A percentile compares a stretch with the other conserved stretches of the same genome.
Evolutionary conservation across 1,140 invertebrate species (phyloP).

Genomic region (Zaprionus camerounensis): DNA sequence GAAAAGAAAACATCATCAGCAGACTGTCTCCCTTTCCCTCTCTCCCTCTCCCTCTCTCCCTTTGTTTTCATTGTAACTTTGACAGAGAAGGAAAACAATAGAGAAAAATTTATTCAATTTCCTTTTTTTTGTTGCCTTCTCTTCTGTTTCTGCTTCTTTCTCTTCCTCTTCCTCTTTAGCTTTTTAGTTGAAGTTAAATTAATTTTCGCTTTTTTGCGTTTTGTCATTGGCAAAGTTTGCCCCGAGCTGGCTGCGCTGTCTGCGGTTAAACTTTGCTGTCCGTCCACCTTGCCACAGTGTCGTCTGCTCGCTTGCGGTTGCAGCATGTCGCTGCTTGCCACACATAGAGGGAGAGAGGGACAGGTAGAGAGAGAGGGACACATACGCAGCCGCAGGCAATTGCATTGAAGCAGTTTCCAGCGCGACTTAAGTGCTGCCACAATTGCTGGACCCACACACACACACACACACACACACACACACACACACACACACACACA

Average conservation of each 20-base stretch:
- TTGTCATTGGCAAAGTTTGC: conserved; percentile 16
- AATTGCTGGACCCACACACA: conserved; percentile 37
- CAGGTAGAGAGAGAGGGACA: not conserved
- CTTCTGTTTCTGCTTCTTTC: not conserved
- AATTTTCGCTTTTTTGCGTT: conserved; percentile 12
- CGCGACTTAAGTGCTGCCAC: conserved; percentile 53
- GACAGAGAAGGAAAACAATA: not conserved
- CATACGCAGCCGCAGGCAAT: conserved; percentile 44
- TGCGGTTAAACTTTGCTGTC: conserved; percentile 5
- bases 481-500: not conserved
- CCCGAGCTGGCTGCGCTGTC: not conserved
- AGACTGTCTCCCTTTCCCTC: not conserved
- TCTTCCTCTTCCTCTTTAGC: not conserved
- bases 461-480: not conserved
- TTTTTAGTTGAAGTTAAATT: conserved; percentile 17
- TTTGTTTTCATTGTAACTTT: conserved; percentile 11
- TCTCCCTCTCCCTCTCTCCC: not conserved
- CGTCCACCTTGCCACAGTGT: not conserved
- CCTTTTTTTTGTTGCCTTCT: not conserved
- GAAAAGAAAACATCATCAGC: not conserved
- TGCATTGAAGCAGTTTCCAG: conserved; percentile 61
- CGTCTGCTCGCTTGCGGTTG: not conserved
- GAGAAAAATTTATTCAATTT: conserved; percentile 31
- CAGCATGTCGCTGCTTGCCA: not conserved
- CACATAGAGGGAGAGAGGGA: not conserved